These are phyloP conservation scores for Lasius fuliginosus DNA, from an alignment of 2,888 invertebrate genomes.

Conservation along the genomic window DNA sequence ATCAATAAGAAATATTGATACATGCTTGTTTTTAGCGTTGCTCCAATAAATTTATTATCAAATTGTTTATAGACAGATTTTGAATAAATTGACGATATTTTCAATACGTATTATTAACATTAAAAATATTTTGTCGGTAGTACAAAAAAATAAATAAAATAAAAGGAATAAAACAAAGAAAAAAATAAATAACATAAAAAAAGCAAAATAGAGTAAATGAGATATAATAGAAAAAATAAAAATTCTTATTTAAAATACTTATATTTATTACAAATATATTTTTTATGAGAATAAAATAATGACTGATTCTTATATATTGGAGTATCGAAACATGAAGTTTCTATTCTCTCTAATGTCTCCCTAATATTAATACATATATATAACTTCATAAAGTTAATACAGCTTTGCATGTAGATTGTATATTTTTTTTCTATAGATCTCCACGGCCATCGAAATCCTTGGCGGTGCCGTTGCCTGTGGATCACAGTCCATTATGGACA, in stretches of 20 bases:
- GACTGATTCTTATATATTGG: neutral
- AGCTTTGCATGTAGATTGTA: neutral
- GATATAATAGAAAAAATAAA: neutral
- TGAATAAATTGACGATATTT: neutral
- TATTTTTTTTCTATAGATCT: slow-evolving; percentile 77
- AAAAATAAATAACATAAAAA: neutral
- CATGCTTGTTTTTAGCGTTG: neutral
- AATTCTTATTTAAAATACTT: neutral
- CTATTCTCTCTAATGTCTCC: neutral
- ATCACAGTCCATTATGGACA: slow-evolving; percentile 93
- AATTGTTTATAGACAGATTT: neutral
- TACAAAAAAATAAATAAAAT: slow-evolving; percentile 7
- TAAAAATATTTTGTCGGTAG: neutral
- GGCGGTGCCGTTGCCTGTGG: slow-evolving; percentile 85
- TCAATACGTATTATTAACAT: neutral
- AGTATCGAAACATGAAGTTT: neutral
- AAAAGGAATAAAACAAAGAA: neutral
- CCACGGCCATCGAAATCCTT: slow-evolving; percentile 80
- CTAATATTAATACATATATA: neutral
- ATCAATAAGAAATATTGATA: neutral
- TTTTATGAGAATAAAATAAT: neutral
- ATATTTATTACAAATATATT: neutral
- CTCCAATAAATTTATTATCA: neutral
- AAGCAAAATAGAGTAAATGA: neutral
- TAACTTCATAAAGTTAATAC: neutral